A percentile compares a stretch with the other conserved stretches of the same genome.
Evolutionary conservation across 2,113 vertebrate species (phyloP).

Genomic region (Cnemophilus loriae): DNA sequence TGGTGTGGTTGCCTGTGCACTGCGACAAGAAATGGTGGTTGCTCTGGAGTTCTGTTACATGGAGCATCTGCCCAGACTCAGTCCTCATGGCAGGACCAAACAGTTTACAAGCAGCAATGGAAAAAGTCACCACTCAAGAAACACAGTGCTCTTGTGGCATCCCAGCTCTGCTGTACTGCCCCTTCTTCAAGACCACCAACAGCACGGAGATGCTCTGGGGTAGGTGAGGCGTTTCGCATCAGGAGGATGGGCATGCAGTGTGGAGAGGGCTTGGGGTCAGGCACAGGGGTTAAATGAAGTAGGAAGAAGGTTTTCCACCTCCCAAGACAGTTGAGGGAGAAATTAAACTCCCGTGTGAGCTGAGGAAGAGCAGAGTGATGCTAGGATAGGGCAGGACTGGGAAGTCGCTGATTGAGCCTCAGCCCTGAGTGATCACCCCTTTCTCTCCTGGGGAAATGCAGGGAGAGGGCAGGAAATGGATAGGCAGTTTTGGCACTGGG

Average conservation of each 20-base stretch:
- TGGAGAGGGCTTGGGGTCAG: neutral
- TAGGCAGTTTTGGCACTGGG: neutral
- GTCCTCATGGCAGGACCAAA: neutral
- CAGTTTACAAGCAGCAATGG: neutral
- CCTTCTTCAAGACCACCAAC: neutral
- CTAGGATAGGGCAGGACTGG: neutral
- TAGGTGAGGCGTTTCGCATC: neutral
- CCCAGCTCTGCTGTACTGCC: neutral
- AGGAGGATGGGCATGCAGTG: neutral
- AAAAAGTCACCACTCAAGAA: neutral
- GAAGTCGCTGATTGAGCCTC: neutral
- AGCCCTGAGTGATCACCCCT: fast-evolving
- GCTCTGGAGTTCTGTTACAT: neutral
- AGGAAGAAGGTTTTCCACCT: neutral
- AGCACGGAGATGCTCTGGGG: neutral
- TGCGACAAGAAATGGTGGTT: neutral
- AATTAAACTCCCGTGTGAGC: neutral
- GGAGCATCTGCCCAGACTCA: neutral
- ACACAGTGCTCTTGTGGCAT: neutral
- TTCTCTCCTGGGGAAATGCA: neutral
- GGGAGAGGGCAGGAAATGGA: neutral
- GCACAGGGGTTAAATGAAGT: neutral
- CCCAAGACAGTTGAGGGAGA: neutral
- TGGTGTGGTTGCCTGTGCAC: fast-evolving
- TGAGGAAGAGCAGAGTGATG: neutral